Base-by-base conservation (phyloP, 2,113 vertebrate species). In the Sphaerodactylus townsendi region DNA sequence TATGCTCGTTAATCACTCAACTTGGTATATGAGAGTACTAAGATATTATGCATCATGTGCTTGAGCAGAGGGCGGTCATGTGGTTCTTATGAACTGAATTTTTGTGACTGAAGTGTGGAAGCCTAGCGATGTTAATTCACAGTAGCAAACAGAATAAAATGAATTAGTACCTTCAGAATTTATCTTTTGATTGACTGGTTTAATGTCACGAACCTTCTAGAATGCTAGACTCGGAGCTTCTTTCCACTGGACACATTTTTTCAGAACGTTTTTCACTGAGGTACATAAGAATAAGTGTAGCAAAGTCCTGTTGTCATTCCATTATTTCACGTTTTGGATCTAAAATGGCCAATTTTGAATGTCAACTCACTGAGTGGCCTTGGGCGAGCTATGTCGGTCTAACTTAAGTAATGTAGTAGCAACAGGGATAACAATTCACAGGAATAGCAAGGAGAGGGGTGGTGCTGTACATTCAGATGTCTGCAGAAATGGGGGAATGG, bases 1-100 rank as follows among this genome's bases (percentile, higher is more conserved):
- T 70, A 9, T 14, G 2, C 37, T 50, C 41, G 9, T 21, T 65
- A 10, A 10, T 69, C 50, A 11, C 59, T 17, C 50, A 19, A 3
- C 19, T 75, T 50, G 35, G 74, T 2, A 0, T 28, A 0, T 0
- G 78, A 50, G 64, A 68, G 50, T 65, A 19, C 41, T 37, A 82
- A 10, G 1, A 44, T n/a, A 10, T n/a, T 23, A 0, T 0, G 0
- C 7, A 1, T 56, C 15, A 0, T 59, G 59, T 65, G 78, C 37
- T 56, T 48, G 0, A 1, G 0, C 0, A n/a, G 74, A 68, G 50
- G 35, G 13, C 37, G 53, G 10, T 50, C 76, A 4, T 28, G 14
- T 0, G 0, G 3, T 30, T 78, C 56, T 5, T 4, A 2, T 64
- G 71, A 85, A 2, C 35, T 0, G 0, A 1, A 3, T 46, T 90